Conservation (phyloP, 53 echinoderm and acorn worm species). For the Astropecten irregularis region DNA sequence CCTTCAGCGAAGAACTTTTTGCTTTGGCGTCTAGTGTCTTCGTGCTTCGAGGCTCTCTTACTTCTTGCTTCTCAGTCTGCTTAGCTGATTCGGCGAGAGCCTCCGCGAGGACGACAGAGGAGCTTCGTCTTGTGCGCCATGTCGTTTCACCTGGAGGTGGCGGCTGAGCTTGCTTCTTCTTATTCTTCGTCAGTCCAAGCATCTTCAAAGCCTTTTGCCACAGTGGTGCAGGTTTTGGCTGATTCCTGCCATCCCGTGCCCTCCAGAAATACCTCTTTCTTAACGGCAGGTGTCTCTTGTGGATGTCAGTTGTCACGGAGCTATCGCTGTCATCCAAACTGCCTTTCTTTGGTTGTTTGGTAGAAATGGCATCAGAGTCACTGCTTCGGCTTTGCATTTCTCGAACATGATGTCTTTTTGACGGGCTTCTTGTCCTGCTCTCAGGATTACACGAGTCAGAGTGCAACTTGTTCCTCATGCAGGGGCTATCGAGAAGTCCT, state of each 20-base stretch:
- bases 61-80: neutral
- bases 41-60: neutral
- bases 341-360: slow-evolving; percentile 4
- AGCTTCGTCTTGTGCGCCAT: slow-evolving; percentile 39
- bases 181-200: slow-evolving; percentile 27
- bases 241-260: neutral
- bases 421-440: slow-evolving; percentile 19
- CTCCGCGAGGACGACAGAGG: slow-evolving; percentile 34
- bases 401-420: slow-evolving; percentile 14
- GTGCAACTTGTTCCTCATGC: neutral
- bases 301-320: neutral
- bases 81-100: slow-evolving; percentile 34
- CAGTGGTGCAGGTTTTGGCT: slow-evolving; percentile 12
- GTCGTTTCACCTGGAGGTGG: neutral
- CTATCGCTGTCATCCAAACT: neutral
- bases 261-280: neutral
- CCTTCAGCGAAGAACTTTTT: neutral
- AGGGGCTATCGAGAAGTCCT: neutral
- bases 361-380: slow-evolving; percentile 26
- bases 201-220: slow-evolving; percentile 46
- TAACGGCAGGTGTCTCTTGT: neutral
- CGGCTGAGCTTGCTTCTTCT: neutral
- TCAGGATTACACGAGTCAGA: neutral
- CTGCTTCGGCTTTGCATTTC: slow-evolving; percentile 1
- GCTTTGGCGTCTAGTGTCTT: neutral